phyloP scores from a whole-genome alignment of 2,113 vertebrate species.

The Coturnix japonica region DNA sequence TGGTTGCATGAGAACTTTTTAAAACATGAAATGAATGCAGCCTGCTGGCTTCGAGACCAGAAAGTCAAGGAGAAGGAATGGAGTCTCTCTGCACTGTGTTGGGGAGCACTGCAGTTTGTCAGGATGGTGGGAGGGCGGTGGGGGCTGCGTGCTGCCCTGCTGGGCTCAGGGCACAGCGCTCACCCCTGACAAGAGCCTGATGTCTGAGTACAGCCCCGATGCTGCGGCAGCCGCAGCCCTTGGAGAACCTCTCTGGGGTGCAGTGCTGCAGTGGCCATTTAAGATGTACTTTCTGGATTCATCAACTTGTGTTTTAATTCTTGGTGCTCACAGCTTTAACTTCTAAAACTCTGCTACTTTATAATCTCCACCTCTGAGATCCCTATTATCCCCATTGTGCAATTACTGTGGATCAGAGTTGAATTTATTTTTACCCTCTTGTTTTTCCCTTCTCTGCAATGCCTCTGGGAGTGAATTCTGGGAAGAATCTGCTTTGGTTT shows the following conservation, averaged over 20 bases:
- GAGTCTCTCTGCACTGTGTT: background rate
- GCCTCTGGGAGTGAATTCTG: conserved; percentile 61
- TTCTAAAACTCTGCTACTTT: conserved; percentile 44
- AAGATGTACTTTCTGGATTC: background rate
- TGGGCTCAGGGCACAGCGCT: background rate
- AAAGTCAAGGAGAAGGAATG: conserved; percentile 17
- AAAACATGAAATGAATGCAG: background rate
- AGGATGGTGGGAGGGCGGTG: background rate
- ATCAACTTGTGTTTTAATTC: conserved; percentile 17
- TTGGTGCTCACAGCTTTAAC: background rate
- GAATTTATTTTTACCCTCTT: conserved; percentile 69
- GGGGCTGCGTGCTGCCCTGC: background rate
- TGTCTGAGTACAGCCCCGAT: too few relatives aligned
- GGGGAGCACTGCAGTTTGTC: background rate
- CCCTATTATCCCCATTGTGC: conserved; percentile 52
- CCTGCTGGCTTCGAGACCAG: background rate
- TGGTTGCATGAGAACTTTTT: background rate
- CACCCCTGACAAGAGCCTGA: background rate
- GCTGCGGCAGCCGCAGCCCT: background rate
- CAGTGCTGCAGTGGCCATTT: background rate
- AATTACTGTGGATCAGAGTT: conserved; percentile 67
- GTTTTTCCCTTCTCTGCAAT: conserved; percentile 56
- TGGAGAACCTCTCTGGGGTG: background rate
- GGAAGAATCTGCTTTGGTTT: conserved; percentile 66
- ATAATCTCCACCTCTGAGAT: conserved; percentile 51